Percentiles rank a stretch among this genome's conserved stretches.
Conservation (phyloP, 1,140 invertebrate genomes). For the Drosophila mauritiana region DNA sequence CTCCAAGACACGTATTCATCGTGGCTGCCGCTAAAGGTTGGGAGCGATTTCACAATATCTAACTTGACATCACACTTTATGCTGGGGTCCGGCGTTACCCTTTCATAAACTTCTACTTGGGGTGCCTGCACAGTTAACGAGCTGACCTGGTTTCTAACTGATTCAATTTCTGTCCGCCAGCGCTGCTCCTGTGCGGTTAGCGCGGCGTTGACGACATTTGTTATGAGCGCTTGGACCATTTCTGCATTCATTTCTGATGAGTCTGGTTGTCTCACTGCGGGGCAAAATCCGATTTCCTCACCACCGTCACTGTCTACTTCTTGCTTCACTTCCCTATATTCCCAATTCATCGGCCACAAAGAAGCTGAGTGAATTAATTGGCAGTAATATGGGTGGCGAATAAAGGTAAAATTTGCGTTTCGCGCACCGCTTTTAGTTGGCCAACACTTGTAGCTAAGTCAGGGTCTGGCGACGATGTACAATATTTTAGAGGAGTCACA, state of each 20-base stretch:
- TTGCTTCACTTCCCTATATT: constrained; percentile 10
- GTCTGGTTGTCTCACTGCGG: background rate
- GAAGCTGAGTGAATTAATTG: background rate
- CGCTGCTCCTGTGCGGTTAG: constrained; percentile 3
- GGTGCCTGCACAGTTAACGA: constrained; percentile 2
- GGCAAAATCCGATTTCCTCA: background rate
- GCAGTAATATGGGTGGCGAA: background rate
- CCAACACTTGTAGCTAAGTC: too few relatives aligned
- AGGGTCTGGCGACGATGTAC: too few relatives aligned
- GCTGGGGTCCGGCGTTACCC: background rate
- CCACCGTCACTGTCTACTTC: constrained; percentile 18
- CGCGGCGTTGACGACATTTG: constrained; percentile 4
- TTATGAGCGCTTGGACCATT: constrained; percentile 6
- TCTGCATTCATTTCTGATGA: constrained; percentile 5
- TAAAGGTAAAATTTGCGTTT: background rate
- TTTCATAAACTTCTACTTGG: constrained; percentile 3
- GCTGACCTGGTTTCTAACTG: constrained; percentile 1
- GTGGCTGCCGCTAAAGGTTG: constrained; percentile 2
- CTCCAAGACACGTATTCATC: background rate
- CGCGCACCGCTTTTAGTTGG: too few relatives aligned
- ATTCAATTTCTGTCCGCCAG: background rate
- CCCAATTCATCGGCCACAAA: background rate
- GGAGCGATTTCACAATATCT: background rate
- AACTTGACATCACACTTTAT: constrained; percentile 5
- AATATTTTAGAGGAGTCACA: too few relatives aligned